Conservation (phyloP, 2,797 vertebrate genomes). For the Sebastes steindachneri region DNA sequence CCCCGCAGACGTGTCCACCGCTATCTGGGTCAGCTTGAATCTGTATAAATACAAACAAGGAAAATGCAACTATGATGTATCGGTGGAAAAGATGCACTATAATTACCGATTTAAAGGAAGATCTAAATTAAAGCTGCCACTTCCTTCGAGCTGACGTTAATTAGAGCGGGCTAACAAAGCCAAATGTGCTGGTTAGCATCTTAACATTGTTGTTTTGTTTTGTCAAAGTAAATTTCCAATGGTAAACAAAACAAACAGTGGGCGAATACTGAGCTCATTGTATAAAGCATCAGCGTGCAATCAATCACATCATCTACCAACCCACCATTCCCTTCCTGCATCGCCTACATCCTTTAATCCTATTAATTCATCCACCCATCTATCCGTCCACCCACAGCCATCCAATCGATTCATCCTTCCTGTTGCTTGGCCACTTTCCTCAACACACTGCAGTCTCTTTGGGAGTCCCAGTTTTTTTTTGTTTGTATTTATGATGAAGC, state of each 20-base stretch:
- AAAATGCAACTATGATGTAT: not conserved
- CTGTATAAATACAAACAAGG: slow-evolving; percentile 51
- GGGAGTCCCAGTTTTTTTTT: not conserved
- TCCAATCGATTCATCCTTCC: slow-evolving; percentile 15
- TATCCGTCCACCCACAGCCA: slow-evolving; percentile 32
- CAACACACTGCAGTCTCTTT: not conserved
- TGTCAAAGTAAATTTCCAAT: slow-evolving; percentile 31
- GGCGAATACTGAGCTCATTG: slow-evolving; percentile 57
- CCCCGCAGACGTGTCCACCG: slow-evolving; percentile 88
- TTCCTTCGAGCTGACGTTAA: not conserved
- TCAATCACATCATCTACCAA: slow-evolving; percentile 55
- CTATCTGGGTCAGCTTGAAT: slow-evolving; percentile 91
- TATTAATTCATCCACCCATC: slow-evolving; percentile 38
- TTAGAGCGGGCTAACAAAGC: not conserved
- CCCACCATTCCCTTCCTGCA: slow-evolving; percentile 29
- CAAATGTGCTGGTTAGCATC: slow-evolving; percentile 1
- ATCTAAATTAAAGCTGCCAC: slow-evolving; percentile 1
- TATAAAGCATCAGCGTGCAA: slow-evolving; percentile 35
- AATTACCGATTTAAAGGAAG: not conserved
- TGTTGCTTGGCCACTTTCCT: not conserved
- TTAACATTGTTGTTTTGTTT: slow-evolving; percentile 13
- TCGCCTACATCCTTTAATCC: slow-evolving; percentile 56
- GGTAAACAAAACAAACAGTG: slow-evolving; percentile 51
- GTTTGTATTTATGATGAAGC: not conserved
- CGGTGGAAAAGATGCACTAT: not conserved